phyloP scores from a whole-genome alignment of 92 coral and sea anemone species.

The Epizoanthus stellaris region DNA sequence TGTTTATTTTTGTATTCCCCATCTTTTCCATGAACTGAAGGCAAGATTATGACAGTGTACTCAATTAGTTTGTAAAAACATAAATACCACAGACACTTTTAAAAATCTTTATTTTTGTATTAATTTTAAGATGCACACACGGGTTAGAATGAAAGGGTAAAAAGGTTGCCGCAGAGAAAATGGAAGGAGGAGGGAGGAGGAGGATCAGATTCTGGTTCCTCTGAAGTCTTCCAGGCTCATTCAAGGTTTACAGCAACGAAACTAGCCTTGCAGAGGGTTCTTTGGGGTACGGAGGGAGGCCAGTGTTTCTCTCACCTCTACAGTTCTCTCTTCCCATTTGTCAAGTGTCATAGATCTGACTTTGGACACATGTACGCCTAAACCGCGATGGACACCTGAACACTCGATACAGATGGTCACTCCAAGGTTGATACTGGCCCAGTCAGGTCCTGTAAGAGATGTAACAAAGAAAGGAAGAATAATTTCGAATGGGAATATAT shows the following conservation, averaged over 20 bases:
- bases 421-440: slow-evolving; percentile 99
- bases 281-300: neutral
- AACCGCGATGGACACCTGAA: slow-evolving; percentile 97
- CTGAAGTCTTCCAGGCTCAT: neutral
- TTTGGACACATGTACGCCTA: slow-evolving; percentile 98
- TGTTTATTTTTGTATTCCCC: slow-evolving; percentile 90
- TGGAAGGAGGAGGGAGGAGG: neutral
- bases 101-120: too few relatives aligned
- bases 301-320: slow-evolving; percentile 64
- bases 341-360: slow-evolving; percentile 94
- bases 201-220: neutral
- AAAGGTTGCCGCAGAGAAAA: neutral
- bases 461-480: neutral
- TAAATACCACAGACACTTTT: neutral
- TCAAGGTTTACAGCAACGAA: neutral
- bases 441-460: slow-evolving; percentile 86
- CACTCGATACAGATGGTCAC: slow-evolving; percentile 93
- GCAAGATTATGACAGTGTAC: neutral
- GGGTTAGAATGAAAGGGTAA: too few relatives aligned
- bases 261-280: neutral
- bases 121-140: too few relatives aligned
- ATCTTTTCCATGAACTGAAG: slow-evolving; percentile 91
- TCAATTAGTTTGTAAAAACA: neutral
- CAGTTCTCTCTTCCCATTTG: slow-evolving; percentile 97
- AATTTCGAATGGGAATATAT: neutral